Base-by-base conservation (phyloP, 2,797 vertebrate species). In the Hyperoplus immaculatus region DNA sequence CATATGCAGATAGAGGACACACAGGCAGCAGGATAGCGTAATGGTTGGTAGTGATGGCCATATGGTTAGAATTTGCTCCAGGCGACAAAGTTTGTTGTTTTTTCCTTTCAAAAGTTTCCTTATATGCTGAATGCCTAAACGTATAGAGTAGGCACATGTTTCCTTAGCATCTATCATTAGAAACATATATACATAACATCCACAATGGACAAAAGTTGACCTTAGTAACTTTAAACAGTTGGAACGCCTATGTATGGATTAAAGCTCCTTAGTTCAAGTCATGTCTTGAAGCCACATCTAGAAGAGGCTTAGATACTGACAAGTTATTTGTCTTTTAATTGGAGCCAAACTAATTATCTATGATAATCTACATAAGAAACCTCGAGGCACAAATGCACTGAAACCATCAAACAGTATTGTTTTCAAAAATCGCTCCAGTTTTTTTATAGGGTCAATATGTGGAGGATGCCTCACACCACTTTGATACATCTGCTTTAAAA, bases 401-500 rank as follows among this genome's bases (percentile, higher is more conserved):
- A 74, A 72, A 72, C 60, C 77, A 77, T 78, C 45, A 62, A 53
- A 85, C 69, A 7, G 41, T 47, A 16, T 15, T 46, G 45, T 66
- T 79, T 78, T 73, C 46, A 47, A 58, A 65, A 67, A 72, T 36
- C 0, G 2, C 29, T 8, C 42, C 38, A 58, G 75, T 57, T 75
- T 77, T 80, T 58, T 67, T 42, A 49, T 49, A 29, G 46, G 60
- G 74, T 69, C 53, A 29, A 69, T 72, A 54, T 13, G 69, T 56
- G 54, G 73, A 78, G 76, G 79, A 75, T 79, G 77, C 74, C 54
- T 78, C 73, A 46, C 66, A 55, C 42, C 51, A 53, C 60, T 60
- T 80, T 80, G 60, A 79, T 80, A 73, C 55, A 81, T 83, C 76
- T 85, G 80, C 73, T 89, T 73, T 90, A 47, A 77, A 83, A 43